A percentile compares a stretch with the other conserved stretches of the same genome.
Conservation (phyloP, 2,113 vertebrate genomes). For the Mirza zaza region DNA sequence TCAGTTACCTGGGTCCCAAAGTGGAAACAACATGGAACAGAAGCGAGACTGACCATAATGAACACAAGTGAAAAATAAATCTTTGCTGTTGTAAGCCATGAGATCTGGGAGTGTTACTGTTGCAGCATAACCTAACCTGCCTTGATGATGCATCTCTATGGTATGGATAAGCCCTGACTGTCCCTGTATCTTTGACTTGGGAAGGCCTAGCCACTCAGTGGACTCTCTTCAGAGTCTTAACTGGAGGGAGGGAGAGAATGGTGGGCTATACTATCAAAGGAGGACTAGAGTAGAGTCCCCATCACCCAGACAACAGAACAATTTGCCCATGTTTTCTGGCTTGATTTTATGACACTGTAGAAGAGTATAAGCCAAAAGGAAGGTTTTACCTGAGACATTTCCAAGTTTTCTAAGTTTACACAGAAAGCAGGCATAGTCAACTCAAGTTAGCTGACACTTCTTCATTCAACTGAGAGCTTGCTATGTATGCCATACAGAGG, state of each 20-base stretch:
- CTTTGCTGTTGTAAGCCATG: background rate
- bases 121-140: background rate
- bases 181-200: background rate
- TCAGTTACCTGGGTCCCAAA: background rate
- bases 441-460: background rate
- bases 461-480: background rate
- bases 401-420: background rate
- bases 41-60: background rate
- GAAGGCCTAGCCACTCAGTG: background rate
- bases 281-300: background rate
- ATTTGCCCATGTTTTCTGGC: background rate
- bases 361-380: background rate
- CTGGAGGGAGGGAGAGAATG: background rate
- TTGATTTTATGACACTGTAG: background rate
- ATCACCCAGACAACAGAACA: background rate
- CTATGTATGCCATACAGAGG: background rate
- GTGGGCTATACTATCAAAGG: background rate
- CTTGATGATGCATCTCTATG: background rate
- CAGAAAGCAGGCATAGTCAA: background rate
- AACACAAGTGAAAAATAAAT: background rate
- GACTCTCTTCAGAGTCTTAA: background rate
- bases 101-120: background rate
- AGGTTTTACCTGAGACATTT: background rate
- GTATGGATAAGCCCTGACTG: background rate
- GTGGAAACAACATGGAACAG: background rate